phyloP scores from a whole-genome alignment of 1,140 invertebrate genomes.

The Glossosoma conforme region DNA sequence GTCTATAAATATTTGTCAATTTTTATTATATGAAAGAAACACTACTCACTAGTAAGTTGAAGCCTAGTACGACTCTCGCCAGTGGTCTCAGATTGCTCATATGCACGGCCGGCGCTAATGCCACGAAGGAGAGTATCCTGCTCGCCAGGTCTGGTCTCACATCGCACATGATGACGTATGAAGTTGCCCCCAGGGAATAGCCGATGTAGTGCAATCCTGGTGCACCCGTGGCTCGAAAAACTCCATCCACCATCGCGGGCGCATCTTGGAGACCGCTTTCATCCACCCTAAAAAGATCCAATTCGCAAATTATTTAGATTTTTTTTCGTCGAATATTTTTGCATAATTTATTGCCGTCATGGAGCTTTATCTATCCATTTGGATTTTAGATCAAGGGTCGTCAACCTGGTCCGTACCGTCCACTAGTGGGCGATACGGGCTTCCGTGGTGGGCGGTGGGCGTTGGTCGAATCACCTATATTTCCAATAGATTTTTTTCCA shows the following conservation, averaged over 20 bases:
- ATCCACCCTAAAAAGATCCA: conserved; percentile 51
- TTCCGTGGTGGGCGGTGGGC: too few relatives aligned
- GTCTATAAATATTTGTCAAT: too few relatives aligned
- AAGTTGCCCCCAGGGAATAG: conserved; percentile 58
- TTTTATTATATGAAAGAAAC: too few relatives aligned
- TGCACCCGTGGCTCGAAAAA: conserved; percentile 51
- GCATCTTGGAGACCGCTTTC: conserved; percentile 65
- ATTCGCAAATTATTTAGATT: too few relatives aligned
- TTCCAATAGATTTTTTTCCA: too few relatives aligned
- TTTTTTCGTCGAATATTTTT: too few relatives aligned
- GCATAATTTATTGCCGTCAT: too few relatives aligned
- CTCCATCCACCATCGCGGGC: conserved; percentile 62
- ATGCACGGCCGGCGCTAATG: conserved; percentile 41
- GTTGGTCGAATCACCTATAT: too few relatives aligned
- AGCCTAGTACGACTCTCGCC: conserved; percentile 16
- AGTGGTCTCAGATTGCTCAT: conserved; percentile 35
- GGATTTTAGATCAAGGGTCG: too few relatives aligned
- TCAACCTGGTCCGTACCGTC: too few relatives aligned
- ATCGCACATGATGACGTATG: conserved; percentile 57
- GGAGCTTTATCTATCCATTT: too few relatives aligned
- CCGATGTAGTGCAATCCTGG: conserved; percentile 54
- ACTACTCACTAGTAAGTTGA: conserved; percentile 18
- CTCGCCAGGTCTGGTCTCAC: conserved; percentile 52
- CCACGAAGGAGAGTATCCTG: conserved; percentile 48
- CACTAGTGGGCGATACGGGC: too few relatives aligned